Conservation (phyloP, 1,140 invertebrate genomes). For the Papilio polytes region DNA sequence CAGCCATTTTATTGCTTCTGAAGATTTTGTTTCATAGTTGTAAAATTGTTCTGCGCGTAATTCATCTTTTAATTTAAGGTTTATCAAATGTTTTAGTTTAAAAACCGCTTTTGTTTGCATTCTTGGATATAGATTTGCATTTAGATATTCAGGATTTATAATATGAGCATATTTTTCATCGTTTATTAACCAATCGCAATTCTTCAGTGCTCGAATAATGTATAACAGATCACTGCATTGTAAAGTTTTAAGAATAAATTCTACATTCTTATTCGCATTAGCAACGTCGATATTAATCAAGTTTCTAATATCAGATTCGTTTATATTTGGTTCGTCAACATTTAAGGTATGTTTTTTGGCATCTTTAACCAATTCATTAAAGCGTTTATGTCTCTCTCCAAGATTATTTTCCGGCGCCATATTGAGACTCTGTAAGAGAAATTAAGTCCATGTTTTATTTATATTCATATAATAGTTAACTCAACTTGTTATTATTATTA, state of each 20-base stretch:
- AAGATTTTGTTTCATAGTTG: constrained; percentile 51
- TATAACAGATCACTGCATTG: constrained; percentile 63
- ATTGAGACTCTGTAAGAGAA: constrained; percentile 40
- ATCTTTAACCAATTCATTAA: constrained; percentile 56
- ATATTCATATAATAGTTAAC: neutral
- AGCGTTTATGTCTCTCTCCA: constrained; percentile 60
- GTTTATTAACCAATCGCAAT: constrained; percentile 61
- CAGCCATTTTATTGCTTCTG: constrained; percentile 63
- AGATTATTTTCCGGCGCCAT: constrained; percentile 54
- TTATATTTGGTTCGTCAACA: constrained; percentile 37
- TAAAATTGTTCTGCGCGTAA: constrained; percentile 62
- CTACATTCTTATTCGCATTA: constrained; percentile 54
- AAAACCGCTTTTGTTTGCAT: constrained; percentile 60
- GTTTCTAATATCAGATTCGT: constrained; percentile 57
- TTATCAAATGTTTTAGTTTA: constrained; percentile 60
- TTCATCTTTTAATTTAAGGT: constrained; percentile 58
- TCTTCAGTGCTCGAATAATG: constrained; percentile 61
- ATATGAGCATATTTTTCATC: constrained; percentile 60
- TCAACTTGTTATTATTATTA: neutral
- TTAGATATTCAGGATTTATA: constrained; percentile 64
- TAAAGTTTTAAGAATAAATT: constrained; percentile 62
- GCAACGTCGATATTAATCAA: constrained; percentile 69
- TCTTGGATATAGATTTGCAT: constrained; percentile 55
- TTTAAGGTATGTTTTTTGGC: constrained; percentile 38
- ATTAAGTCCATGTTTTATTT: neutral